Evolutionary conservation across 2,113 vertebrate species (phyloP), one percentile per base, ranked within the genome.

Genomic region (Cebus imitator): DNA sequence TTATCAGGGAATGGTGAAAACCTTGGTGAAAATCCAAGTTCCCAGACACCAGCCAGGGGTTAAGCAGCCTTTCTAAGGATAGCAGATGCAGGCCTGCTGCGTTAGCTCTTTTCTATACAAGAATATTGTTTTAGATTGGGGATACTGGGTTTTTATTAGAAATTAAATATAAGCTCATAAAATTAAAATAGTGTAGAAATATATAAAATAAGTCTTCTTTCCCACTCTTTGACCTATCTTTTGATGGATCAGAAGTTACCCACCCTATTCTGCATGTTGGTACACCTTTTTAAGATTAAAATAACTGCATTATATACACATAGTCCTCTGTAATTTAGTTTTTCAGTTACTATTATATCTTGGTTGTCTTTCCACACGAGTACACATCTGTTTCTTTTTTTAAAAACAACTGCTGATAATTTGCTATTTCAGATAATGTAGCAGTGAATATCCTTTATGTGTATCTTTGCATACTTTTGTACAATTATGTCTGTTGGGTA

Each of bases 91-190:
- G 35, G 27, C 27, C 83, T 73, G 35, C 52, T 18, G 0, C 57
- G 45, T 80, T 90, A 13, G 1, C n/a, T 86, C 35, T 87, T 93
- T 81, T 70, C 35, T 91, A 3, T 37, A 32, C 4, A 45, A 30
- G 18, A 27, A 3, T 64, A 37, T 50, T 37, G 45, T 61, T 76
- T 95, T 66, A 91, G 64, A 30, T 78, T 30, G 64, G 6, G 37
- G 66, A 37, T 66, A 20, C 82, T 91, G 48, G 35, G 11, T 94
- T 91, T 96, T 94, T 92, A 72, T 72, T 83, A 88, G 61, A 90
- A 87, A 43, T 84, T 70, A 90, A 93, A 76, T 43, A 17, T 4
- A 83, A 37, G 80, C 61, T 94, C 43, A 80, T 61, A 72, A 90
- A 90, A 84, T 83, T 89, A 16, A 91, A 50, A 37, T 57, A 82